Percentiles rank a stretch among this genome's conserved stretches.
Evolutionary conservation across 2,797 vertebrate species (phyloP).

Genomic region (Enteromius unitaeniatus): DNA sequence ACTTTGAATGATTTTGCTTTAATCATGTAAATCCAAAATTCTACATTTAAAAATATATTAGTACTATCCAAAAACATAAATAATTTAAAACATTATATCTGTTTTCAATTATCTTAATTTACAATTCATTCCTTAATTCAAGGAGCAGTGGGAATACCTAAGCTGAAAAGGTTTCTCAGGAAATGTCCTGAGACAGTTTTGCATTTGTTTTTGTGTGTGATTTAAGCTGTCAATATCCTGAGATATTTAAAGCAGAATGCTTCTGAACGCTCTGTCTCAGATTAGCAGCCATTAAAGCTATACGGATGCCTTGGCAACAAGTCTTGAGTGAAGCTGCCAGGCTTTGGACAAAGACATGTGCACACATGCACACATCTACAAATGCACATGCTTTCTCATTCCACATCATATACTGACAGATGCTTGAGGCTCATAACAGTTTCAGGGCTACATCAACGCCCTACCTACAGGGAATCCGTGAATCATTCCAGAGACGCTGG

Average conservation of each 20-base stretch:
- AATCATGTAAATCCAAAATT: neutral
- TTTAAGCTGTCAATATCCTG: slow-evolving; percentile 65
- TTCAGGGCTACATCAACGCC: slow-evolving; percentile 45
- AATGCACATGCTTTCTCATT: slow-evolving; percentile 15
- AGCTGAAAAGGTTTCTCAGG: neutral
- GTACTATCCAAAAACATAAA: too few species aligned
- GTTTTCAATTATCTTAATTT: neutral
- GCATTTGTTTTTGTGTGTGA: slow-evolving; percentile 36
- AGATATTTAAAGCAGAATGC: slow-evolving; percentile 57
- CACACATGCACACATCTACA: slow-evolving; percentile 25
- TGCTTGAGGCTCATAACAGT: slow-evolving; percentile 44
- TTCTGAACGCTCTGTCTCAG: slow-evolving; percentile 64
- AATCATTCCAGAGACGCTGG: neutral
- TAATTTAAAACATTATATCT: neutral
- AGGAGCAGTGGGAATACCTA: neutral
- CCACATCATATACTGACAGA: slow-evolving; percentile 52
- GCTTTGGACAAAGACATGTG: slow-evolving; percentile 41
- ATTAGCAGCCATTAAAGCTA: slow-evolving; percentile 62
- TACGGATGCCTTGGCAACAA: slow-evolving; percentile 67
- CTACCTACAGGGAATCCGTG: slow-evolving; percentile 1
- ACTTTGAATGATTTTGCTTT: neutral
- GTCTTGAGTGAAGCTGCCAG: slow-evolving; percentile 44
- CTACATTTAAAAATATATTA: neutral
- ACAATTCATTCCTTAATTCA: too few species aligned
- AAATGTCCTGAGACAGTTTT: too few species aligned